A percentile compares a stretch with the other conserved stretches of the same genome.
Evolutionary conservation across 2,797 vertebrate genomes (phyloP).

Genomic region (Hydrolagus colliei): DNA sequence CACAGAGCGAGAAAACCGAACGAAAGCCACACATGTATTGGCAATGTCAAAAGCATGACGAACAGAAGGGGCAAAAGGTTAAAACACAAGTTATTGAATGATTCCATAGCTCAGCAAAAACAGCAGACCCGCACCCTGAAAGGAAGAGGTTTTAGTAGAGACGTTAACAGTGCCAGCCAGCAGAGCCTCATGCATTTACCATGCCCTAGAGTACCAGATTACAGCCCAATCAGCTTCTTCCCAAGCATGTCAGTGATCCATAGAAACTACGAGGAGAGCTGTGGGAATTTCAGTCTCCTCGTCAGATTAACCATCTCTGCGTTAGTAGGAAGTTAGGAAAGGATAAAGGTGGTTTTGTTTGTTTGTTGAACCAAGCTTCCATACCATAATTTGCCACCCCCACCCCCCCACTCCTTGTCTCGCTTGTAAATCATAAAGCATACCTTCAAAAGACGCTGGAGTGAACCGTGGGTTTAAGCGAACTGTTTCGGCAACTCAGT

Average conservation of each 20-base stretch:
- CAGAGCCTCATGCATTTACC: conserved; percentile 17
- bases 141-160: conserved; percentile 22
- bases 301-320: not conserved
- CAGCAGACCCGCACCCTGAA: conserved; percentile 14
- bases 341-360: not conserved
- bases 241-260: not conserved
- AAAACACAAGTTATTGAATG: not conserved
- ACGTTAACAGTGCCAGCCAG: not conserved
- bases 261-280: not conserved
- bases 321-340: not conserved
- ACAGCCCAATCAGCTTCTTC: not conserved
- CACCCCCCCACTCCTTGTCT: no score
- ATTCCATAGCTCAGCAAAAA: not conserved
- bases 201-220: not conserved
- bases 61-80: not conserved
- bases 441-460: not conserved
- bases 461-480: not conserved
- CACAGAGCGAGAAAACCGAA: not conserved
- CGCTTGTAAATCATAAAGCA: not conserved
- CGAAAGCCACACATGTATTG: not conserved
- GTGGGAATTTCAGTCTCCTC: not conserved
- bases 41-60: conserved; percentile 12
- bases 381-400: not conserved
- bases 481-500: not conserved
- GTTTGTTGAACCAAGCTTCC: not conserved